These are phyloP conservation scores for Acipenser ruthenus DNA, from an alignment of 2,797 vertebrate species.

Conservation along the genomic window DNA sequence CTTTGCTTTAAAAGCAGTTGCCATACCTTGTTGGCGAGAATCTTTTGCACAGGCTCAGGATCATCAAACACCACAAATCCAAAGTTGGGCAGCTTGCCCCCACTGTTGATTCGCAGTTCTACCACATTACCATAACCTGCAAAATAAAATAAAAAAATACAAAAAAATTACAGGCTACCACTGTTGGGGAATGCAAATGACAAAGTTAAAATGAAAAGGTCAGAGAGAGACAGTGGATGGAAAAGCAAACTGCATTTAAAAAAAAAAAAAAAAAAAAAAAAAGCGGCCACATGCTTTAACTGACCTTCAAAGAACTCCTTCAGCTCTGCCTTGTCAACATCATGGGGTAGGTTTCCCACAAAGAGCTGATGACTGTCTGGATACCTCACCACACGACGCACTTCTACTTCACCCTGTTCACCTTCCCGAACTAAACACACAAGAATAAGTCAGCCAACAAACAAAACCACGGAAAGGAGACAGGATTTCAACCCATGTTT, in stretches of 20 bases:
- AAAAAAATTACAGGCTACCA: constrained; percentile 8
- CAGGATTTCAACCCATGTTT: too few relatives aligned
- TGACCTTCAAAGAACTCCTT: constrained; percentile 97
- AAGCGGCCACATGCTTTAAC: constrained; percentile 30
- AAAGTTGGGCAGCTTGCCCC: constrained; percentile 97
- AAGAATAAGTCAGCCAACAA: too few relatives aligned
- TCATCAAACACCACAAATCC: constrained; percentile 97
- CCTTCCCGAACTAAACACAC: constrained; percentile 69
- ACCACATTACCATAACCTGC: constrained; percentile 89
- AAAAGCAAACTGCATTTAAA: background rate
- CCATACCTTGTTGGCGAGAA: constrained; percentile 82
- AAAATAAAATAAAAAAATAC: constrained; percentile 33
- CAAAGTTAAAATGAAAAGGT: background rate
- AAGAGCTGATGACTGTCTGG: constrained; percentile 94
- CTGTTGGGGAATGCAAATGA: too few relatives aligned
- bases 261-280: background rate
- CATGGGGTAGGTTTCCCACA: constrained; percentile 91
- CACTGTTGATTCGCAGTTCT: constrained; percentile 95
- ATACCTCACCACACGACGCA: constrained; percentile 75
- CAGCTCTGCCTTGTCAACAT: constrained; percentile 88
- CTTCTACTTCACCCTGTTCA: constrained; percentile 76
- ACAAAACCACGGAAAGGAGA: too few relatives aligned
- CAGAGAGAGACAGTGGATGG: background rate
- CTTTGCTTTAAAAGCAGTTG: background rate
- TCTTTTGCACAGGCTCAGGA: constrained; percentile 92